Evolutionary conservation across 2,888 invertebrate genomes (phyloP).

Genomic region (Eupsilia transversa): DNA sequence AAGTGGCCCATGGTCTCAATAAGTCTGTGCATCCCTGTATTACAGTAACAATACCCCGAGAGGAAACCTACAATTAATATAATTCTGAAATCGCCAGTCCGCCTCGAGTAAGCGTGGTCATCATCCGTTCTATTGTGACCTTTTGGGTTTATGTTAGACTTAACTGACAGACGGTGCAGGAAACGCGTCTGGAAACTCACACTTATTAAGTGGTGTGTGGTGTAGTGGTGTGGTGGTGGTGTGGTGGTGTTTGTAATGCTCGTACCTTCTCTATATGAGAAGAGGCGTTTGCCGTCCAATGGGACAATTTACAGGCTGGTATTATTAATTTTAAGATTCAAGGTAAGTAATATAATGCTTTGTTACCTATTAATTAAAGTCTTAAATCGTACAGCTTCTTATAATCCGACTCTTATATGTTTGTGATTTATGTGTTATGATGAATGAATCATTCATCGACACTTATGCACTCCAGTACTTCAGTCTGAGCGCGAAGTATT

Average conservation of each 20-base stretch:
- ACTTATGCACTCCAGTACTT: not conserved
- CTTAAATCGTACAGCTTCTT: not conserved
- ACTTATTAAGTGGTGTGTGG: not conserved
- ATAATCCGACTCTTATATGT: not conserved
- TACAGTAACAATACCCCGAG: not conserved
- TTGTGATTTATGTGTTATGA: constrained; percentile 1
- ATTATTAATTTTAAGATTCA: not conserved
- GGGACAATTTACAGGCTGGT: not conserved
- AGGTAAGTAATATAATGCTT: not conserved
- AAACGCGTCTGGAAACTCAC: not conserved
- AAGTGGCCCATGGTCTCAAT: too few species aligned
- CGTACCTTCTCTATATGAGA: not conserved
- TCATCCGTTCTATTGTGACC: not conserved
- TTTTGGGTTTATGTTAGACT: not conserved
- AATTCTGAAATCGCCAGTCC: not conserved
- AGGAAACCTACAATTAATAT: too few species aligned
- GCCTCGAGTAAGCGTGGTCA: not conserved
- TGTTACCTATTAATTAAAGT: not conserved
- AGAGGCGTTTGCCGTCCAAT: not conserved
- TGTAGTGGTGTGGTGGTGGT: too few species aligned
- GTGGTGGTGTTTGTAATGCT: too few species aligned
- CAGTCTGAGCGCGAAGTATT: not conserved
- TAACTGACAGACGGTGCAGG: not conserved
- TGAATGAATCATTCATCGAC: constrained; percentile 1
- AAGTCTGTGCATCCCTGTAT: too few species aligned